Evolutionary conservation across 2,888 invertebrate genomes (phyloP), one percentile per base, ranked within the genome.

Genomic region (Netelia melanura): DNA sequence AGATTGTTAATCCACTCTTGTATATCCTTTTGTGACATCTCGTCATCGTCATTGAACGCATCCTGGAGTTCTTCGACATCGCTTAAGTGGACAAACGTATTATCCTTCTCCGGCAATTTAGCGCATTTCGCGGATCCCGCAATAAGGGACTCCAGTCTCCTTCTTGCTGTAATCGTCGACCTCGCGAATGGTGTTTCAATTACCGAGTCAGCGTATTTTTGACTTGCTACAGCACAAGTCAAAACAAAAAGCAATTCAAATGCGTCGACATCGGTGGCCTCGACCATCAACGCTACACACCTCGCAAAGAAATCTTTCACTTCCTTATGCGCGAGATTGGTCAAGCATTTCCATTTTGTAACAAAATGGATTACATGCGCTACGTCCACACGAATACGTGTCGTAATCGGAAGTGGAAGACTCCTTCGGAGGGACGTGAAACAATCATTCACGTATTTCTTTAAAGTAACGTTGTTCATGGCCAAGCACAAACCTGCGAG

Each of bases 301-400:
- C 85, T 62, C 10, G 83, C 62, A 48, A 62, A 86, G 25, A 85
- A 86, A n/a, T 86, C 68, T 56, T 81, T 86, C 11, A 85, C 70
- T 6, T 43, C 30, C 44, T 44, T 52, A 44, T 79, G 72, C 14
- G 62, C 67, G 17, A 76, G 43, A 21, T 48, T 30, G n/a, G 68
- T 61, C 38, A 85, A 86, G 43, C 72, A 78, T 52, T 72, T 71
- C 85, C 83, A 86, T 43, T 81, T 17, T 21, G 64, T 68, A 52
- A 86, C 52, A 21, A 84, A 21, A 23, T 86, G 85, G 3, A 84
- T 80, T n/a, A 86, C 61, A 64, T 87, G 86, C 11, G 87, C 86
- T 6, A 84, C 86, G 44, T 86, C 84, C 10, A 86, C 74, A 21
- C 85, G 64, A 17, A 86, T 75, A 30, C 30, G 30, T 17, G 21